Percentiles rank a stretch among this genome's conserved stretches.
These are phyloP conservation scores for Ophioderma brevispina DNA, from an alignment of 35 echinoderm and acorn worm species.

Conservation along the genomic window DNA sequence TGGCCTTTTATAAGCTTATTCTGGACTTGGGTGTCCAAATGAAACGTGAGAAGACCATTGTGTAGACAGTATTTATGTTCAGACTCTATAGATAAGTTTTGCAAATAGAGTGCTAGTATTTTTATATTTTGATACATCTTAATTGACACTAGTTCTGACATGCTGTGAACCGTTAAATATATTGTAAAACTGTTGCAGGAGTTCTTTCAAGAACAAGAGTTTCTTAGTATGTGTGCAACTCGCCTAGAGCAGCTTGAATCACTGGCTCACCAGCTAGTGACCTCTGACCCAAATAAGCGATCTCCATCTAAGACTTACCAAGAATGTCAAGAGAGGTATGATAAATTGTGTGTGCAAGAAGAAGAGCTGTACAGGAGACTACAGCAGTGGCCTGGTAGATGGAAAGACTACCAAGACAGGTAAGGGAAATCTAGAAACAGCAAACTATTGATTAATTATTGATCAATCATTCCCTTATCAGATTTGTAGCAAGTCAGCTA, in stretches of 20 bases:
- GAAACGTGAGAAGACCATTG: no score
- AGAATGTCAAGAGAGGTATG: slow-evolving; percentile 31
- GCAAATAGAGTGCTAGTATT: background rate
- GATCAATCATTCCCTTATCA: no score
- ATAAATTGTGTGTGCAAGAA: slow-evolving; percentile 10
- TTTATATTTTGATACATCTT: no score
- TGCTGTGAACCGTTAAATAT: background rate
- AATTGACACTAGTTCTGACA: background rate
- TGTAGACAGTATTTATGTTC: no score
- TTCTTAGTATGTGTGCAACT: background rate
- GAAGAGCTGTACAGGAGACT: slow-evolving; percentile 34
- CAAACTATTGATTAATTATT: no score
- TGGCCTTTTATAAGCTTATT: no score
- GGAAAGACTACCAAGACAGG: slow-evolving; percentile 62
- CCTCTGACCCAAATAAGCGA: slow-evolving; percentile 34
- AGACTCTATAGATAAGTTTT: no score
- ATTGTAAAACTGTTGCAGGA: slow-evolving; percentile 39
- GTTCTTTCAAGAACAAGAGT: slow-evolving; percentile 51
- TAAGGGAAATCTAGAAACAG: slow-evolving; percentile 17
- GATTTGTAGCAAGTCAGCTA: no score
- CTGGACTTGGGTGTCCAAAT: no score
- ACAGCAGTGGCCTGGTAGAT: slow-evolving; percentile 27
- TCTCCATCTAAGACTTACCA: slow-evolving; percentile 15
- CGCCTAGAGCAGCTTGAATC: slow-evolving; percentile 38
- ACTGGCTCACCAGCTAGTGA: slow-evolving; percentile 2